phyloP scores from a whole-genome alignment of 2,888 invertebrate genomes.

The Cremastinae sp. region DNA sequence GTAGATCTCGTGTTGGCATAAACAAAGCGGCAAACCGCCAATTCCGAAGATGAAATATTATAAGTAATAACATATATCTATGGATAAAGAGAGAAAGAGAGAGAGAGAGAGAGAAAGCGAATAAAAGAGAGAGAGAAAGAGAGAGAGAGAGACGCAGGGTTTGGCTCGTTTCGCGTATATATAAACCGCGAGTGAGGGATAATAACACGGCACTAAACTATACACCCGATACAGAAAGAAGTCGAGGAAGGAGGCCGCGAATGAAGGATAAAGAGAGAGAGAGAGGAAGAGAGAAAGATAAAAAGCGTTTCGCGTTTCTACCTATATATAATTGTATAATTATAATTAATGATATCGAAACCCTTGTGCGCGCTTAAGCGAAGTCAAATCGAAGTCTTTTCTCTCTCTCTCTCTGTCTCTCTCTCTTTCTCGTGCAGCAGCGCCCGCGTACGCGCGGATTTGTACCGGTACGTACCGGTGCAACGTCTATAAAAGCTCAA shows the following conservation, averaged over 20 bases:
- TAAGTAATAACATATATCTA: conserved; percentile 81
- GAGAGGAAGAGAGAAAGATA: conserved; percentile 5
- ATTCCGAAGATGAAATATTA: conserved; percentile 81
- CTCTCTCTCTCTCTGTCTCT: conserved; percentile 43
- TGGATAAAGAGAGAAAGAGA: conserved; percentile 58
- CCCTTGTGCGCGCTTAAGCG: conserved; percentile 75
- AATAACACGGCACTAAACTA: conserved; percentile 80
- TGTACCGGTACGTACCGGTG: conserved; percentile 56
- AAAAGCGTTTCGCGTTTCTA: conserved; percentile 64
- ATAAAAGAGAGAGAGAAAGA: no score
- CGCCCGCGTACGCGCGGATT: conserved; percentile 12
- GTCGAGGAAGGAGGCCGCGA: conserved; percentile 5
- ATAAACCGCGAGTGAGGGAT: conserved; percentile 76
- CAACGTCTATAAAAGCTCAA: conserved; percentile 53
- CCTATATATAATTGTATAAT: conserved; percentile 81
- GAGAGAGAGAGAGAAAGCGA: no score
- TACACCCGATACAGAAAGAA: conserved; percentile 73
- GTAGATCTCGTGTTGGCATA: conserved; percentile 73
- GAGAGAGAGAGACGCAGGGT: conserved; percentile 50
- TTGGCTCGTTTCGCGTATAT: conserved; percentile 66
- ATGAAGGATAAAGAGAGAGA: neutral
- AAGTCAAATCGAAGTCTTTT: conserved; percentile 60
- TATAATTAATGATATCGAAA: conserved; percentile 81
- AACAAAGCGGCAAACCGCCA: conserved; percentile 80
- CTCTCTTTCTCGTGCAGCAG: conserved; percentile 3